Evolutionary conservation across 2,888 invertebrate species (phyloP), one percentile per base, ranked within the genome.

Genomic region (Eudemis profundana): DNA sequence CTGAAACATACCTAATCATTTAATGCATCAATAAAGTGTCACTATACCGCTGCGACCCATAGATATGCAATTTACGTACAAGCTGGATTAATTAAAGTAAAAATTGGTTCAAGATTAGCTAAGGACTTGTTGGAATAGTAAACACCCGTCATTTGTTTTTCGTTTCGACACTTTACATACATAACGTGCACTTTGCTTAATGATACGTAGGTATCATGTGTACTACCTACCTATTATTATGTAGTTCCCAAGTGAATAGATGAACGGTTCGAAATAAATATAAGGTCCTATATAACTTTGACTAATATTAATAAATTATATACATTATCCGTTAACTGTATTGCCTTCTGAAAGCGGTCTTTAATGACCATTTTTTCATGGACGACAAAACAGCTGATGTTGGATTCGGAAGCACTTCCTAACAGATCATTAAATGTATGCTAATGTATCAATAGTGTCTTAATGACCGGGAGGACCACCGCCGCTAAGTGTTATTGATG

Each of bases 401-500:
- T 14, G 53, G 7, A 56, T 44, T 56, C 56, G 42, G 56, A 56
- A 56, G 56, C 54, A 23, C 40, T 29, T 29, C 42, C 56, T 40
- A 56, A 29, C 17, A 19, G 42, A 56, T 56, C 56, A 56, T 56
- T 56, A 56, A 54, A 56, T 19, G 56, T 44, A 56, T 56, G 56
- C 17, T 56, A 56, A 56, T 56, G 56, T 56, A 44, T 56, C 56
- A 56, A 56, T 56, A 56, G 56, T 27, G 3, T n/a, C n/a, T 42
- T 56, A 44, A 27, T 50, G 50, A 21, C 23, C 15, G 64, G 51
- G 50, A 67, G 66, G 78, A 77, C 85, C 84, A 82, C 83, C 81
- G 74, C 75, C 78, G 75, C 81, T 82, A 82, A 86, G 84, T 83
- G 84, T 89, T 87, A 89, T 89, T 89, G 84, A 89, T 89, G 88